These are phyloP conservation scores for Parus major DNA, from an alignment of 2,113 vertebrate genomes.

Conservation along the genomic window DNA sequence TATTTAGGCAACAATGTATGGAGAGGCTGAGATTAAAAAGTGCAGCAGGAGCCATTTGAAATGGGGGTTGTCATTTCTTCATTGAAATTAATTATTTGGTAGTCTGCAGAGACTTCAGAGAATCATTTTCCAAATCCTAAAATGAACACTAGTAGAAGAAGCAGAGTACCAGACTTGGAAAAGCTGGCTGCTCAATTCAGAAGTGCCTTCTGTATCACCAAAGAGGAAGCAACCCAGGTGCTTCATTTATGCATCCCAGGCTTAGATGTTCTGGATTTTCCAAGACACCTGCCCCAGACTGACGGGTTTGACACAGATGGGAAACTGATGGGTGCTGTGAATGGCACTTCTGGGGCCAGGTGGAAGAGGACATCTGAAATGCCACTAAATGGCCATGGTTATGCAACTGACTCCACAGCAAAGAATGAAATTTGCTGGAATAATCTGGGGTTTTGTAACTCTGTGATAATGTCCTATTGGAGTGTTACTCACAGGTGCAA, in stretches of 20 bases:
- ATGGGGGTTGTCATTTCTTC: background rate
- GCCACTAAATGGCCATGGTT: background rate
- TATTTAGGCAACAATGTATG: background rate
- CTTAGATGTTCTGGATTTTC: background rate
- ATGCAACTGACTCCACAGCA: background rate
- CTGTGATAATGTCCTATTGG: background rate
- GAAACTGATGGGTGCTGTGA: background rate
- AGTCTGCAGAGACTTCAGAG: background rate
- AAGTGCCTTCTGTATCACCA: accelerated
- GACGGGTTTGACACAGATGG: background rate
- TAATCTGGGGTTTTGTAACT: background rate
- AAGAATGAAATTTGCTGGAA: background rate
- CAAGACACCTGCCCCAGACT: accelerated
- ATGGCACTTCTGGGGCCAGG: background rate
- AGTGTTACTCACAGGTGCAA: background rate
- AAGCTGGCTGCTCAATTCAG: background rate
- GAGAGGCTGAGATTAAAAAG: background rate
- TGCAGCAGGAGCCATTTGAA: background rate
- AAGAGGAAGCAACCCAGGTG: background rate
- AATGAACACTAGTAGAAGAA: background rate
- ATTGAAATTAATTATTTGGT: background rate
- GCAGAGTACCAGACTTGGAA: background rate
- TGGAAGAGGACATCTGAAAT: background rate
- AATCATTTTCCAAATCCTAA: background rate
- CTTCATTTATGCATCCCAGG: background rate